Evolutionary conservation across 2,113 vertebrate genomes (phyloP).

Genomic region (Cyrtonyx montezumae): DNA sequence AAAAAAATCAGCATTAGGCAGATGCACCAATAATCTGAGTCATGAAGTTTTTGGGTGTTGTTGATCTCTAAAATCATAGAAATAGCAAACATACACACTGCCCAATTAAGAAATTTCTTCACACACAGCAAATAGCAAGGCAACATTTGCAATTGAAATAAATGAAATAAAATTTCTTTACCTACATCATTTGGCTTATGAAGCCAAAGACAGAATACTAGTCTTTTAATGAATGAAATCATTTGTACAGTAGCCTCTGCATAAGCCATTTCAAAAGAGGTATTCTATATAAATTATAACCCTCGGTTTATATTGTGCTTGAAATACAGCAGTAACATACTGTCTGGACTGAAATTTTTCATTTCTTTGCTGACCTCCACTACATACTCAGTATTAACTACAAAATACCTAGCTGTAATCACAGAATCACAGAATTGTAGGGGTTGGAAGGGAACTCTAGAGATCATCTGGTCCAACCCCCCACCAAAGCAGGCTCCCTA

Average conservation of each 20-base stretch:
- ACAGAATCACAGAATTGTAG: too few species aligned
- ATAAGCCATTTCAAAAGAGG: neutral
- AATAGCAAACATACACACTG: neutral
- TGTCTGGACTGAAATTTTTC: neutral
- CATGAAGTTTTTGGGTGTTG: neutral
- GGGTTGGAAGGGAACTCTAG: too few species aligned
- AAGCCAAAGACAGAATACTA: neutral
- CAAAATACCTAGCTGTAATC: neutral
- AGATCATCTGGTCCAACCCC: too few species aligned
- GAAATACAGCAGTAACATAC: neutral
- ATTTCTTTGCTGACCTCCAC: neutral
- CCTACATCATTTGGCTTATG: neutral
- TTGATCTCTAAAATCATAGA: neutral
- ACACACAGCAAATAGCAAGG: neutral
- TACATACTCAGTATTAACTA: neutral
- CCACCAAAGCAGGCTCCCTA: too few species aligned
- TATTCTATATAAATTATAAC: neutral
- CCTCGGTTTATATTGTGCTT: neutral
- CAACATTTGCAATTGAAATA: neutral
- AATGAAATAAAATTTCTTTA: neutral
- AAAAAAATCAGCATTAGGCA: neutral
- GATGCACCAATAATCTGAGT: neutral
- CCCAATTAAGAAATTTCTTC: neutral
- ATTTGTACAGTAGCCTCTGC: fast-evolving
- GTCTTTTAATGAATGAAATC: neutral